Conservation (phyloP, 2,888 invertebrate genomes). For the Diogma glabrata region DNA sequence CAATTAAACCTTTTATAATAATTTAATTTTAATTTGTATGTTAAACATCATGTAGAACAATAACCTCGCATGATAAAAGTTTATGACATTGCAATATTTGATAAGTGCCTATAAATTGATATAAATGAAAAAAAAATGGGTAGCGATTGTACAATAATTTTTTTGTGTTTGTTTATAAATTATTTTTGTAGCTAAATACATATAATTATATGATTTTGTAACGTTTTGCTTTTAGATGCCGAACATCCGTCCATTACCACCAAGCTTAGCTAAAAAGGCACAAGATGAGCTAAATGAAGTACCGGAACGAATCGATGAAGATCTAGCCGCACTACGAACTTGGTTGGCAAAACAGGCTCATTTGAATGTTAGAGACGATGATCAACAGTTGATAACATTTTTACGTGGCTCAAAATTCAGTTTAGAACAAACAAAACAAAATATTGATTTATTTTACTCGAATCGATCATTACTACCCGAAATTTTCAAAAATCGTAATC, state of each 20-base stretch:
- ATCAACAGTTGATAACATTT: constrained; percentile 42
- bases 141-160: no score
- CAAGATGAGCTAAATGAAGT: constrained; percentile 38
- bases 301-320: constrained; percentile 29
- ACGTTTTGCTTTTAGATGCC: constrained; percentile 9
- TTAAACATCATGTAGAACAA: no score
- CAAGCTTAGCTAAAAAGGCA: constrained; percentile 33
- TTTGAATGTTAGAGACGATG: constrained; percentile 36
- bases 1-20: no score
- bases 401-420: constrained; percentile 42
- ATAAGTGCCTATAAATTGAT: no score
- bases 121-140: no score
- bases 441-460: constrained; percentile 46
- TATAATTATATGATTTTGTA: no score
- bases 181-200: no score
- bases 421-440: constrained; percentile 41
- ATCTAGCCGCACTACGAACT: constrained; percentile 36
- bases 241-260: constrained; percentile 26
- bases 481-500: constrained; percentile 35
- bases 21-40: no score
- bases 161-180: no score
- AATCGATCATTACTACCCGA: constrained; percentile 43
- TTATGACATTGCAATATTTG: no score
- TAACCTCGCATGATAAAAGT: no score
- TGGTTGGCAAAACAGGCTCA: constrained; percentile 42